phyloP scores from a whole-genome alignment of 2,113 vertebrate genomes.

The Hydropotes inermis region DNA sequence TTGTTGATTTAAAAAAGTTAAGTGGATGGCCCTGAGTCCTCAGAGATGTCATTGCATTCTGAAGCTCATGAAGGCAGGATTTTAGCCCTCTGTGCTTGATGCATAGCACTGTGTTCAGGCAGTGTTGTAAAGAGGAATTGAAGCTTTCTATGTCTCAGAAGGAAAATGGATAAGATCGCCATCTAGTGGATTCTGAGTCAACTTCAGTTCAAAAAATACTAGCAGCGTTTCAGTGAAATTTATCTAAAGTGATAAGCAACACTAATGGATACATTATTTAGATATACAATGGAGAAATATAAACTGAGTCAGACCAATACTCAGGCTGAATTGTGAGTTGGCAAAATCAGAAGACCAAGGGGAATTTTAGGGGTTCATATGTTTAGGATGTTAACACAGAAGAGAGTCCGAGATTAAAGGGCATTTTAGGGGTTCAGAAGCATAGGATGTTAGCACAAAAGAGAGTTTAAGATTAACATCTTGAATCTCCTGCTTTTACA shows the following conservation, averaged over 20 bases:
- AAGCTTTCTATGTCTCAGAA: not conserved
- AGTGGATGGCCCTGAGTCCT: not conserved
- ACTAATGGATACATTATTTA: not conserved
- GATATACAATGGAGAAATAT: not conserved
- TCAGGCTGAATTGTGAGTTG: not conserved
- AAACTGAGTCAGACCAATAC: not conserved
- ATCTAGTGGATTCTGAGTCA: slow-evolving; percentile 47
- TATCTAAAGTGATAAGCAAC: not conserved
- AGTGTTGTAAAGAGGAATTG: fast-evolving
- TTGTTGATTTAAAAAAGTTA: not conserved
- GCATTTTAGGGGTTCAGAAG: not conserved
- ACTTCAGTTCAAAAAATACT: not conserved
- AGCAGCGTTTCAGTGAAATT: not conserved
- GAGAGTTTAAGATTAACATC: not conserved
- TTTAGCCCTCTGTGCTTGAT: not conserved
- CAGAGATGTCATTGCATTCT: not conserved
- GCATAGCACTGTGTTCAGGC: fast-evolving
- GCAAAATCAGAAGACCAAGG: not conserved
- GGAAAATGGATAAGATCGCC: slow-evolving; percentile 3
- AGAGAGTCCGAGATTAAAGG: not conserved
- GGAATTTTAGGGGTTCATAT: not conserved
- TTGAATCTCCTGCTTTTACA: not conserved
- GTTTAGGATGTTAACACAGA: not conserved
- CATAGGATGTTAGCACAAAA: not conserved
- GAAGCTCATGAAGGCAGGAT: not conserved